phyloP scores from a whole-genome alignment of 2,888 invertebrate species.

The Rapana venosa region DNA sequence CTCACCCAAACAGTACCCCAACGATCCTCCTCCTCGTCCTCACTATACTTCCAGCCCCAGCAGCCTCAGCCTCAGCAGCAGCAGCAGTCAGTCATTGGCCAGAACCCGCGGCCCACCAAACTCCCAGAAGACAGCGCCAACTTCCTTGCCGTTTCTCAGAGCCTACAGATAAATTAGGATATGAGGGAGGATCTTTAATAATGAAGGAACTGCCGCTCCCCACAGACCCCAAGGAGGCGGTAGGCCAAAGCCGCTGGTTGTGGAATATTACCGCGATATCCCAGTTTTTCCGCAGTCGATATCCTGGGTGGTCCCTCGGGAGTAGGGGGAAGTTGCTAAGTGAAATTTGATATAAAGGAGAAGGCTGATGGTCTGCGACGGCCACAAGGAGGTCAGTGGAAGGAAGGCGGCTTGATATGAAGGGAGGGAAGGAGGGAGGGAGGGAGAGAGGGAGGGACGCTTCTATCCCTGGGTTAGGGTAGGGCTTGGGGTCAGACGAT shows the following conservation, averaged over 20 bases:
- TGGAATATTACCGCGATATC: conserved; percentile 44
- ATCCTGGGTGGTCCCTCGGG: neutral
- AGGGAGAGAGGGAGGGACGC: neutral
- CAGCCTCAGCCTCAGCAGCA: neutral
- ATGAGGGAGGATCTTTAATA: conserved; percentile 43
- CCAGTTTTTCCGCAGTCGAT: conserved; percentile 38
- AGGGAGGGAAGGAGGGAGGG: neutral
- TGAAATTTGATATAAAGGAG: conserved; percentile 44
- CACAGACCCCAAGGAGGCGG: neutral
- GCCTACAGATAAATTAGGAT: conserved; percentile 43
- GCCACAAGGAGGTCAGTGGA: conserved; percentile 8
- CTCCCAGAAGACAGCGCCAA: neutral
- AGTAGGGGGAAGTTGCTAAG: conserved; percentile 19
- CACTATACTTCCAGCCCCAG: neutral
- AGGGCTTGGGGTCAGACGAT: neutral
- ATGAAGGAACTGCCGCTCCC: conserved; percentile 39
- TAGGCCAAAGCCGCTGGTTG: conserved; percentile 35
- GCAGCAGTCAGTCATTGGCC: neutral
- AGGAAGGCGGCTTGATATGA: neutral
- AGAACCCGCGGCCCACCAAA: neutral
- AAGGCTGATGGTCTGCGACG: conserved; percentile 13
- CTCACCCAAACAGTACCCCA: conserved; percentile 6
- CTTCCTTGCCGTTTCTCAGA: conserved; percentile 38
- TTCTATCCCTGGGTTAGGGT: neutral
- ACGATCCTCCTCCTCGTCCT: neutral